These are phyloP conservation scores for Amiota minor DNA, from an alignment of 2,888 invertebrate genomes.

Conservation along the genomic window DNA sequence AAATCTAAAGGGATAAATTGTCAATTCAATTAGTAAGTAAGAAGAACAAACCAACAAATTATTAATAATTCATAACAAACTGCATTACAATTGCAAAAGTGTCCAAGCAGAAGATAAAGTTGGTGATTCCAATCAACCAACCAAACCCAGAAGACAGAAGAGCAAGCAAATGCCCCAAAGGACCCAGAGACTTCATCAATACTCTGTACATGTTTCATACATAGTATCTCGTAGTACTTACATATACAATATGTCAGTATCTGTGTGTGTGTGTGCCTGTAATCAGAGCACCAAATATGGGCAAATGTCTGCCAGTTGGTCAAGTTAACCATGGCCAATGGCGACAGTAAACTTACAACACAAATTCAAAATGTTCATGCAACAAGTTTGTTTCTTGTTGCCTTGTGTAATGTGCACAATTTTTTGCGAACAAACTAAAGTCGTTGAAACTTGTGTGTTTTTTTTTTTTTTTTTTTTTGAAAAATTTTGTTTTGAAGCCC, in stretches of 20 bases:
- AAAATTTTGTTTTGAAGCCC: slow-evolving; percentile 21
- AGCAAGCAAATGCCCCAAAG: neutral
- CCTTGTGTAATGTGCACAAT: neutral
- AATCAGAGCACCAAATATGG: slow-evolving; percentile 43
- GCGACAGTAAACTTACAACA: slow-evolving; percentile 15
- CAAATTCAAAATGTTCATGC: neutral
- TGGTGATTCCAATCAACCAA: slow-evolving; percentile 51
- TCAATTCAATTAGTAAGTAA: neutral
- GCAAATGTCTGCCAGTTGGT: slow-evolving; percentile 42
- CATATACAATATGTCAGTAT: too few relatives aligned
- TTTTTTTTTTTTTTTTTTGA: too few relatives aligned
- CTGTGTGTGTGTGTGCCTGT: neutral
- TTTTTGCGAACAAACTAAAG: slow-evolving; percentile 32
- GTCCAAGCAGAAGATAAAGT: slow-evolving; percentile 40
- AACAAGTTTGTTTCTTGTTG: slow-evolving; percentile 21
- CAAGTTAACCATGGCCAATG: slow-evolving; percentile 36
- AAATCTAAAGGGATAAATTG: too few relatives aligned
- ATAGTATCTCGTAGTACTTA: slow-evolving; percentile 20
- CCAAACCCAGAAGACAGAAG: slow-evolving; percentile 5
- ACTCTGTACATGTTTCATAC: slow-evolving; percentile 10
- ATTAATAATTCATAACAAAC: slow-evolving; percentile 26
- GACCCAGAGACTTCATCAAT: neutral
- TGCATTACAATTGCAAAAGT: slow-evolving; percentile 14
- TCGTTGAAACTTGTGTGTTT: slow-evolving; percentile 40
- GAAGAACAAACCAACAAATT: neutral